Base-by-base conservation (phyloP, 92 coral and sea anemone genomes). In the Phenganax subtilis region DNA sequence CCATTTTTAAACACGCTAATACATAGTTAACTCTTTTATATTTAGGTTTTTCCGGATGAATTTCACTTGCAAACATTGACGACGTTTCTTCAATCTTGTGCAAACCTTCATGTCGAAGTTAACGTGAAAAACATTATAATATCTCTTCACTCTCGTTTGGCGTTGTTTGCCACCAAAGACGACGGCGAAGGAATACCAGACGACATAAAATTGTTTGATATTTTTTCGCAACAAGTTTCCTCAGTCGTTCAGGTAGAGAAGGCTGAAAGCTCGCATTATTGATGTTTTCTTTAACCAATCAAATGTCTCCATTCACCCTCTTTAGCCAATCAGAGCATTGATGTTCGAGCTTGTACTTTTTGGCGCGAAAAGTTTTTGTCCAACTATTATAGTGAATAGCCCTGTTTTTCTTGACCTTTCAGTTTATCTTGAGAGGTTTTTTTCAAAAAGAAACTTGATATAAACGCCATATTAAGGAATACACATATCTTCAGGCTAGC, bases 101-200 rank as follows among this genome's bases (percentile, higher is more conserved):
- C 96, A 1, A 92, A 96, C 66, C 94, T 96, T 53, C 99, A 96
- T 51, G 93, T 89, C 28, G 80, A 80, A 63, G 99, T 96, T 69
- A 96, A 96, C 60, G 93, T 96, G 55, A 96, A 96, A 88, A 96
- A 96, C 75, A 96, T 96, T 69, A 96, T 96, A 47, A 96, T 96
- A 75, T 89, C 97, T n/a, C 85, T 96, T 15, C 87, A 90, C 69
- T 94, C 90, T 53, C 88, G 99, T 47, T 86, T 96, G 51, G 99
- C 99, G 1, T 80, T 92, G 67, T 96, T 96, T 89, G 99, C 99
- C 30, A 96, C 87, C 86, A 86, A 93, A 51, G 97, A 93, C 57
- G 99, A 96, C 86, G 99, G 99, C 12, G 83, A 79, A 79, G 99
- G 99, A n/a, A 96, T 96, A 31, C 99, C 99, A 0, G 85, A 89